Conservation (phyloP, 2,797 vertebrate species). For the Jordanella pulchra region DNA sequence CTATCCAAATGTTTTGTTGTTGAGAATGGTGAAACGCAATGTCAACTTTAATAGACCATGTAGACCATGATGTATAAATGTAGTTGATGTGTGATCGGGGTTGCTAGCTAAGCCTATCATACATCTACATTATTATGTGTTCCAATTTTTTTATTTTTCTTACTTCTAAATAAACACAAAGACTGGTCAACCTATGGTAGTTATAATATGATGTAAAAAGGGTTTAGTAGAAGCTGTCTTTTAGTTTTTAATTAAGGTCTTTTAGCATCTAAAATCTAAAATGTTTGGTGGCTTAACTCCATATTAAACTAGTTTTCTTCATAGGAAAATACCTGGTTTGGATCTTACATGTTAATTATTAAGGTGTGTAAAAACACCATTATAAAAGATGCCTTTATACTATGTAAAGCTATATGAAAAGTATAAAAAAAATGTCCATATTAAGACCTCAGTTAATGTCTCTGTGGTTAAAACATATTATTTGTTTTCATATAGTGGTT, state of each 20-base stretch:
- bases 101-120: neutral
- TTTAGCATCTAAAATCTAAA: conserved; percentile 26
- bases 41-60: neutral
- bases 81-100: neutral
- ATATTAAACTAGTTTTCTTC: conserved; percentile 45
- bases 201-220: neutral
- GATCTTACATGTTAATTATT: conserved; percentile 24
- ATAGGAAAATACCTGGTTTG: conserved; percentile 52
- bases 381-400: neutral
- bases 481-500: neutral
- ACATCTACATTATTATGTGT: too few relatives aligned
- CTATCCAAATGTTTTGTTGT: neutral
- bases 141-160: neutral
- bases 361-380: neutral
- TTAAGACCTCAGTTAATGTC: neutral
- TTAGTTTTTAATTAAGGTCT: conserved; percentile 14
- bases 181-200: neutral
- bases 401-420: too few relatives aligned
- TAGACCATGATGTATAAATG: neutral
- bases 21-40: neutral
- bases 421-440: neutral
- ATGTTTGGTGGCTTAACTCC: conserved; percentile 37
- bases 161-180: neutral
- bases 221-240: neutral
- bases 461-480: neutral